These are phyloP conservation scores for Aromia moschata DNA, from an alignment of 2,888 invertebrate species.

Conservation along the genomic window DNA sequence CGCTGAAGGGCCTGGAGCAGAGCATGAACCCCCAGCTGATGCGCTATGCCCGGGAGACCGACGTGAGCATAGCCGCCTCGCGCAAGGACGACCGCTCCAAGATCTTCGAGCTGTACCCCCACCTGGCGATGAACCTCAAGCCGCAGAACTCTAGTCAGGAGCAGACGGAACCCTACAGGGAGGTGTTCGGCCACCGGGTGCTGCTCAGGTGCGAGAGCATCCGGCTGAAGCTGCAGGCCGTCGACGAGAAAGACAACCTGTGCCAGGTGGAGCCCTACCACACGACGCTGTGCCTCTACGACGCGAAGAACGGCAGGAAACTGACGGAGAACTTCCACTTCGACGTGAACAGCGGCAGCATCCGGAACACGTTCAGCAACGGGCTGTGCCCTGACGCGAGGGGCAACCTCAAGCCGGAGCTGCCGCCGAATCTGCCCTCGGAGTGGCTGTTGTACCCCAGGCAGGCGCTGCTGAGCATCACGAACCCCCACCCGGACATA, in stretches of 20 bases:
- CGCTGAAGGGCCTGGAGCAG: constrained; percentile 87
- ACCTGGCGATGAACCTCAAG: constrained; percentile 64
- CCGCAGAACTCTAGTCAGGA: constrained; percentile 55
- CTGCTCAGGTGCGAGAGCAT: constrained; percentile 82
- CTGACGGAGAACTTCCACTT: constrained; percentile 94
- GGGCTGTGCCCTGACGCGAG: constrained; percentile 56
- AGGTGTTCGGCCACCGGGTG: constrained; percentile 88
- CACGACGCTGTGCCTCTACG: constrained; percentile 88
- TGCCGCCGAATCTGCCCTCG: constrained; percentile 73
- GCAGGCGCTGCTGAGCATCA: constrained; percentile 88
- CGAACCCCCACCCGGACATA: constrained; percentile 89
- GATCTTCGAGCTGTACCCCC: constrained; percentile 78
- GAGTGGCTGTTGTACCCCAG: constrained; percentile 75
- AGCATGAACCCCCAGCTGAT: constrained; percentile 92
- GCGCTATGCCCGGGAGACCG: constrained; percentile 90
- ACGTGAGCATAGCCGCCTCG: constrained; percentile 82
- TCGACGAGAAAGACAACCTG: constrained; percentile 78
- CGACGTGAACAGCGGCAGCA: constrained; percentile 81
- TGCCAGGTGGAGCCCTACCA: constrained; percentile 93
- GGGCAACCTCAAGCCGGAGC: constrained; percentile 66
- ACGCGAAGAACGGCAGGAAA: constrained; percentile 86
- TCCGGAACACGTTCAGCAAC: constrained; percentile 67
- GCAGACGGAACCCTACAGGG: constrained; percentile 78
- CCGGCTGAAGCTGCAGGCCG: constrained; percentile 84
- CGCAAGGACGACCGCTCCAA: constrained; percentile 82